Evolutionary conservation across 2,888 invertebrate genomes (phyloP).

Genomic region (Galerucella calmariensis): DNA sequence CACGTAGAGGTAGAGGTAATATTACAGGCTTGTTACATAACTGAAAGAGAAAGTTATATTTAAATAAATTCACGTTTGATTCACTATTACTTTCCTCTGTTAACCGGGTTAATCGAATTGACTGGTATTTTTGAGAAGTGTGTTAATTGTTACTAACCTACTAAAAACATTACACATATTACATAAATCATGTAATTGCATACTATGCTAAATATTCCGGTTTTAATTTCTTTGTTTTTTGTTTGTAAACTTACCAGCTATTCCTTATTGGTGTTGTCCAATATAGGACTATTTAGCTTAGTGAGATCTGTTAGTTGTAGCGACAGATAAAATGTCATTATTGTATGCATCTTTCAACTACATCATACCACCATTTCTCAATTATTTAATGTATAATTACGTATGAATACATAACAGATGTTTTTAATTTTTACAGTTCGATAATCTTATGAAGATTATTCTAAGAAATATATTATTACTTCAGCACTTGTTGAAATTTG

Average conservation of each 20-base stretch:
- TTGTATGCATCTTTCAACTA: too few relatives aligned
- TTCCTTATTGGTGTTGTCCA: background rate
- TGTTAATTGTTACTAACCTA: conserved; percentile 8
- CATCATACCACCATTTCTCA: too few relatives aligned
- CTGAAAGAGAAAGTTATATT: conserved; percentile 30
- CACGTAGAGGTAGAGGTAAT: background rate
- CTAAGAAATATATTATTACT: background rate
- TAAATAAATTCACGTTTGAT: conserved; percentile 25
- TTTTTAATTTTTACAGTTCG: too few relatives aligned
- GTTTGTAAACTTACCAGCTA: background rate
- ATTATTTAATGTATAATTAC: too few relatives aligned
- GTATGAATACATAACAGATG: too few relatives aligned
- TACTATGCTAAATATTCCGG: background rate
- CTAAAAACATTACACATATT: background rate
- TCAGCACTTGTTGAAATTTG: background rate
- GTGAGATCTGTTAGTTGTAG: too few relatives aligned
- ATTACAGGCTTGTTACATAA: conserved; percentile 25
- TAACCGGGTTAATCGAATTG: conserved; percentile 26
- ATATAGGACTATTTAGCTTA: too few relatives aligned
- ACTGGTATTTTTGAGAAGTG: conserved; percentile 8
- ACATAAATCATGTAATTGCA: conserved; percentile 1
- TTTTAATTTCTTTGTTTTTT: too few relatives aligned
- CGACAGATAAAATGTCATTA: too few relatives aligned
- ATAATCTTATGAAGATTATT: background rate
- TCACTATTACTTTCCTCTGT: conserved; percentile 18